phyloP scores from a whole-genome alignment of 2,797 vertebrate genomes.

The Propithecus perrieri region DNA sequence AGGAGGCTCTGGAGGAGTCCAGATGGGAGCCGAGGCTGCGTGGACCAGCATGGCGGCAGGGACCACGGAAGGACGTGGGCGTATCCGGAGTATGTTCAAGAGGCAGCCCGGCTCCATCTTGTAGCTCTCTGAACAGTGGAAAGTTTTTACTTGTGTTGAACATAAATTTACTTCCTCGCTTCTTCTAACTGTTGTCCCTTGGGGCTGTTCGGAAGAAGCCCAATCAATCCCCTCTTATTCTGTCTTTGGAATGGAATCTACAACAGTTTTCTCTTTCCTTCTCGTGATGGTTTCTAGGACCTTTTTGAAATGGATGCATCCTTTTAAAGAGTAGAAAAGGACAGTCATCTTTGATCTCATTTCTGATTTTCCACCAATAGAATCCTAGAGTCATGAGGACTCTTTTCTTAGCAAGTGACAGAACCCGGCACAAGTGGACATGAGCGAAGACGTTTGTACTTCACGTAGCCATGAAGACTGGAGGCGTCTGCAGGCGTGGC shows the following conservation, averaged over 20 bases:
- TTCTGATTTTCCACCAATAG: neutral
- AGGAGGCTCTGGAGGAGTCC: neutral
- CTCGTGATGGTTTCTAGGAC: neutral
- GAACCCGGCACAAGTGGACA: neutral
- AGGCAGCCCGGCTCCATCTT: too few relatives aligned
- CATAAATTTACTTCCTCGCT: neutral
- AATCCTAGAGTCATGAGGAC: neutral
- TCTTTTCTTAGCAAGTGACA: neutral
- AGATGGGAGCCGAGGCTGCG: neutral
- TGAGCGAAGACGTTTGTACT: neutral
- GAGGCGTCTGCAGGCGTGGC: accelerated
- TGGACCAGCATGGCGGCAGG: neutral
- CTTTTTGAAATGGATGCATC: neutral
- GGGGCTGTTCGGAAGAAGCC: neutral
- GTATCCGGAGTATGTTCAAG: too few relatives aligned
- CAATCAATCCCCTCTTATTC: neutral
- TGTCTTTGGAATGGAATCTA: neutral
- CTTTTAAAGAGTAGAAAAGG: neutral
- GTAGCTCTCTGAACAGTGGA: neutral
- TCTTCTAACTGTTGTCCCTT: neutral
- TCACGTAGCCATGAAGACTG: neutral
- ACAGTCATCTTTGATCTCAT: neutral
- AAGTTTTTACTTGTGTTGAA: neutral
- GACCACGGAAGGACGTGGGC: neutral
- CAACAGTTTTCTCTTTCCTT: neutral